Conservation (phyloP, 2,113 vertebrate species). For the Apodemus sylvaticus region DNA sequence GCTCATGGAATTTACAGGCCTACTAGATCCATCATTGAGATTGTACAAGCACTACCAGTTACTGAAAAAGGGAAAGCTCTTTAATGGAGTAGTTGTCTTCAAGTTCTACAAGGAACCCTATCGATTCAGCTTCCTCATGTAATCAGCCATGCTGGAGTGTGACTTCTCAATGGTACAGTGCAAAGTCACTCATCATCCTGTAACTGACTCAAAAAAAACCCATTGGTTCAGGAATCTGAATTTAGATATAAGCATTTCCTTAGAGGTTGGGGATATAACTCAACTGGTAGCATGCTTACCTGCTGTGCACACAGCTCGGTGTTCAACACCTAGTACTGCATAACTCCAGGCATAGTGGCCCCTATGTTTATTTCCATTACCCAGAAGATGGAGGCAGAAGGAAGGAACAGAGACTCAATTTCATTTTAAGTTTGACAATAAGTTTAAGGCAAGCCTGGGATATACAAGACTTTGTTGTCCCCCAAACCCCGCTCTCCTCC, state of each 20-base stretch:
- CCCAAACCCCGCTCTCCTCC: rapidly evolving
- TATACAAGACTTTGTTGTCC: background rate
- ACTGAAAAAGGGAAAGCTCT: background rate
- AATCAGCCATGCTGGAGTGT: background rate
- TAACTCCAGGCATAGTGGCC: background rate
- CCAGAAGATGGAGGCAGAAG: background rate
- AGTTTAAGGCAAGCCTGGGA: background rate
- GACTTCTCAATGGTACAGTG: background rate
- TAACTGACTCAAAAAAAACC: background rate
- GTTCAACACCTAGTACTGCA: background rate
- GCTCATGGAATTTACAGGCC: background rate
- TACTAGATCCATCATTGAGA: background rate
- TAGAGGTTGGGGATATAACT: no score
- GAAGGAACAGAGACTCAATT: no score
- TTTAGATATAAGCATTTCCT: background rate
- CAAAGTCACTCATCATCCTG: background rate
- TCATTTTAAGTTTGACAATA: background rate
- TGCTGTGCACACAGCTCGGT: background rate
- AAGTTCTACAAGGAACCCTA: background rate
- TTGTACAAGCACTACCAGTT: background rate
- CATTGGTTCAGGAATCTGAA: background rate
- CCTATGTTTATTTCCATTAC: background rate
- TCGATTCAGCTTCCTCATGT: background rate
- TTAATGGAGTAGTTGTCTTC: background rate
- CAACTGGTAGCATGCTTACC: background rate